phyloP scores from a whole-genome alignment of 1,140 invertebrate genomes.

The Drosophila sturtevanti region DNA sequence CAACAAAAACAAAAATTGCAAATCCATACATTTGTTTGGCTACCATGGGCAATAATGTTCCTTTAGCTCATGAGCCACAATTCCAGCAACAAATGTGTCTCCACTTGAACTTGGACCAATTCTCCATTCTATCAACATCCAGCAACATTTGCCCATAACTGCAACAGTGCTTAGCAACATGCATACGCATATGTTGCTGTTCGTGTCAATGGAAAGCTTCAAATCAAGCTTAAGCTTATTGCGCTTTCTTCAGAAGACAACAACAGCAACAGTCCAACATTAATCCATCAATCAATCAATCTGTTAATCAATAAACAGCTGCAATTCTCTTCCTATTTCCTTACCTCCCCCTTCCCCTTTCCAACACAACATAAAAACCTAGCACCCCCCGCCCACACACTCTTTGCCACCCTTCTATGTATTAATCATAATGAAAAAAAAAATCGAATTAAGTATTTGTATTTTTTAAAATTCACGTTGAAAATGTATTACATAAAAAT shows the following conservation, averaged over 20 bases:
- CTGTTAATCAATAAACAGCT: too few species aligned
- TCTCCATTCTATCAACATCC: background rate
- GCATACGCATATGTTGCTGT: conserved; percentile 13
- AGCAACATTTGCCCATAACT: conserved; percentile 26
- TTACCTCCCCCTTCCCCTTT: background rate
- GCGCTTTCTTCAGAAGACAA: conserved; percentile 52
- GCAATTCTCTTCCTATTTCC: conserved; percentile 58
- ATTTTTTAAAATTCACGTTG: conserved; percentile 72
- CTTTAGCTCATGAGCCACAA: background rate
- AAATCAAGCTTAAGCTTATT: conserved; percentile 75
- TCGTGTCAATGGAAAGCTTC: conserved; percentile 54
- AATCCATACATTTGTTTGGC: background rate
- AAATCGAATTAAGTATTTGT: conserved; percentile 72
- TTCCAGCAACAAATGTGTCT: background rate
- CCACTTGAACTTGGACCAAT: too few species aligned
- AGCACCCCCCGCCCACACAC: conserved; percentile 45
- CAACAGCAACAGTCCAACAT: conserved; percentile 31
- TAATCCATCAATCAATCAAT: background rate
- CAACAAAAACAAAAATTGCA: background rate
- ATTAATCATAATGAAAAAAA: conserved; percentile 54
- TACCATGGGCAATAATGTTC: too few species aligned
- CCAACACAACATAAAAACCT: background rate
- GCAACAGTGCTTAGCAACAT: conserved; percentile 21
- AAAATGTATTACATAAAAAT: conserved; percentile 77
- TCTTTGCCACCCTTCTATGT: conserved; percentile 30